Evolutionary conservation across 64 coral and sea anemone genomes (phyloP), one percentile per base, ranked within the genome.

Genomic region (Astreopora myriophthalma): DNA sequence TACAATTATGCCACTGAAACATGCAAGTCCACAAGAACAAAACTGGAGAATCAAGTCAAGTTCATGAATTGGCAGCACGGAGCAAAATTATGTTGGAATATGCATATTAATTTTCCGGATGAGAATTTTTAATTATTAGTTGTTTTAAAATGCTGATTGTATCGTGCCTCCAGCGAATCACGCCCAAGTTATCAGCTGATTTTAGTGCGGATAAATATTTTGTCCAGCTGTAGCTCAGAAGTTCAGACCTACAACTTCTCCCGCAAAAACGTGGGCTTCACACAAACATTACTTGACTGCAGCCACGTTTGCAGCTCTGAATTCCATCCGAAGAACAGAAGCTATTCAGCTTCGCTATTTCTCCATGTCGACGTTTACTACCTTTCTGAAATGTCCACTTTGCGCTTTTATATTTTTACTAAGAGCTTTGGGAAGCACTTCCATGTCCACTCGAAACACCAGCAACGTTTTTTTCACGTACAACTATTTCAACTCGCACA

Each of bases 151-250:
- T 33, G 5, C 32, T 80, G 49, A 80, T 60, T 14, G 58, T 80
- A 80, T 80, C 52, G 30, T 3, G 9, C 3, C 38, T 33, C 16
- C 12, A 38, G 57, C 79, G 22, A 83, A 65, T 63, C 29, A 13
- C 20, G 1, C 37, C 38, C 36, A 34, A 8, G 24, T 64, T 37
- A 64, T 58, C 28, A 33, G 48, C 52, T 80, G 40, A 17, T 40
- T 83, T 36, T 2, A 55, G 13, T 14, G 27, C 8, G 25, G 57
- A 64, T 64, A 37, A 83, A 61, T 8, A 38, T 20, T 16, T 20
- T 38, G 79, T 83, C 79, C 79, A 11, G 79, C 79, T 83, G 79
- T 22, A 83, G 8, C 6, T 83, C 79, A 83, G 55, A 57, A 83
- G 79, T 65, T 13, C 55, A 6, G 31, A 35, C 10, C 22, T 83